Evolutionary conservation across 2,113 vertebrate species (phyloP), one percentile per base, ranked within the genome.

Genomic region (Romanogobio albipinnatus): DNA sequence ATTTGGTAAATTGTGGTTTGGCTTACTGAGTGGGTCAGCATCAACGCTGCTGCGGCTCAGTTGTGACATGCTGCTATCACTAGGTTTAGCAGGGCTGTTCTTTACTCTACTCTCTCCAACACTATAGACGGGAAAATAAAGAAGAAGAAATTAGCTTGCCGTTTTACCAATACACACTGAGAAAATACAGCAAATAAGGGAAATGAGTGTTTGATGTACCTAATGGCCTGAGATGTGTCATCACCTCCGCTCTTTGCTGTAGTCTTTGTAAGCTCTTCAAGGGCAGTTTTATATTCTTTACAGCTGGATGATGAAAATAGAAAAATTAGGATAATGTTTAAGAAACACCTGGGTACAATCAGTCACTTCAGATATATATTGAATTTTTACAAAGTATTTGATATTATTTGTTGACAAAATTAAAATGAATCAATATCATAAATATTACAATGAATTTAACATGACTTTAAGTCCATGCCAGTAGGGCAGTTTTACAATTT

Each of bases 201-300:
- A 9, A 58, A 36, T 77, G 29, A 39, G 9, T 22, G 29, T 3
- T 26, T 26, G 2, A 9, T 22, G 43, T 81, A 81, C 97, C 95
- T 96, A 91, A 53, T 91, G 1, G 64, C 9, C 61, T 94, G 95
- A 14, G 94, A 84, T 71, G 91, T 89, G 87, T 99, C 97, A 10
- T 99, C 97, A 14, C 91, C 93, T 87, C 87, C 93, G 47, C 84
- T 87, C 87, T 94, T 96, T 89, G 89, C 70, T 5, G 93, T 93
- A 4, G 29, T 91, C 94, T 96, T 97, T n/a, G 96, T 96, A 85
- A 99, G 89, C 76, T 99, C 96, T 51, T 99, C 98, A 87, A 99
- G 94, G 29, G 97, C 96, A 2, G 95, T 98, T 93, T 96, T 98
- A 90, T 99, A 99, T 89, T 99, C 97, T 89, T 98, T 99, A 89